Percentiles rank a stretch among this genome's conserved stretches.
These are phyloP conservation scores for Kryphioiulus occultus DNA, from an alignment of 2,888 invertebrate genomes.

Conservation along the genomic window DNA sequence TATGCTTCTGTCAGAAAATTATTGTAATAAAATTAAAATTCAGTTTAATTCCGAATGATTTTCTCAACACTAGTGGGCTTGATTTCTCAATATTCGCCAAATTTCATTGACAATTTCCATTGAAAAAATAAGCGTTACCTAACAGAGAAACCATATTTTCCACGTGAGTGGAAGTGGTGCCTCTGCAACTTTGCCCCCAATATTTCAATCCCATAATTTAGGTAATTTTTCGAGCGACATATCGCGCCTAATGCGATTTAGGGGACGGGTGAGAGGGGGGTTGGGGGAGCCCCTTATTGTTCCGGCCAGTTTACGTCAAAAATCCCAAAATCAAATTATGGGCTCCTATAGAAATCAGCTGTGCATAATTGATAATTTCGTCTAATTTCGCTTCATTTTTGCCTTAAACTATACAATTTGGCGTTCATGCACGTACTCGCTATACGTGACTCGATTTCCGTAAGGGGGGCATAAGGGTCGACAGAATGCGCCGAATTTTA, in stretches of 20 bases:
- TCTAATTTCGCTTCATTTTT: neutral
- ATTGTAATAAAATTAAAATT: too few relatives aligned
- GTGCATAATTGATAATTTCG: slow-evolving; percentile 5
- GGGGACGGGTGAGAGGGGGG: neutral
- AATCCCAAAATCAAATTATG: neutral
- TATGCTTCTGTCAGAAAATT: too few relatives aligned
- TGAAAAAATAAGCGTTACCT: too few relatives aligned
- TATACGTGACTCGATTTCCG: neutral
- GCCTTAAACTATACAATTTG: neutral
- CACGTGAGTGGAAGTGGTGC: neutral
- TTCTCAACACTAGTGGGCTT: too few relatives aligned
- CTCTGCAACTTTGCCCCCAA: neutral
- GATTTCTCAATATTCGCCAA: too few relatives aligned
- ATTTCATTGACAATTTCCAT: too few relatives aligned
- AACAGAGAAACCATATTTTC: too few relatives aligned
- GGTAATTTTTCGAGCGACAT: neutral
- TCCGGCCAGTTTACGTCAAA: neutral
- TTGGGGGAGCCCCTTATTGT: neutral
- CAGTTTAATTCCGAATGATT: too few relatives aligned
- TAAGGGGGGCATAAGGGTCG: neutral
- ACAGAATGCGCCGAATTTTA: slow-evolving; percentile 5
- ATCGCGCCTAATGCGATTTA: neutral
- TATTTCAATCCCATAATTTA: neutral
- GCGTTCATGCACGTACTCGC: neutral
- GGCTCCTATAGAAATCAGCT: neutral